Conservation (phyloP, 1,140 invertebrate species). For the Rhopalosiphum maidis region DNA sequence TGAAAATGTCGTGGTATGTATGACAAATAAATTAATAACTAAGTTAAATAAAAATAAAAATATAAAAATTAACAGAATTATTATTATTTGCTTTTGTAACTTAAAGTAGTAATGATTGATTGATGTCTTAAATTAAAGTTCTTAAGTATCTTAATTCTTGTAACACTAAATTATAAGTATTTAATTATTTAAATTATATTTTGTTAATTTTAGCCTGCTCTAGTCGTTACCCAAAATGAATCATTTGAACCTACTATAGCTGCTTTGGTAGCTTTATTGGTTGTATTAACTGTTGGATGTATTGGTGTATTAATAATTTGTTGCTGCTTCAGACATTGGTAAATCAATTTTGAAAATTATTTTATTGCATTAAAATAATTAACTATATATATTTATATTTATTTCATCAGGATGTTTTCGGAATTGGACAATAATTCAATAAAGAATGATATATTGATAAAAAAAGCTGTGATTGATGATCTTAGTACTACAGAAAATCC, state of each 20-base stretch:
- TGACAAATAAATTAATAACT: not conserved
- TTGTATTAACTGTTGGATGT: conserved; percentile 85
- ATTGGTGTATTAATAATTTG: conserved; percentile 87
- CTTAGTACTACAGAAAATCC: conserved; percentile 90
- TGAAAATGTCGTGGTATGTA: conserved; percentile 76
- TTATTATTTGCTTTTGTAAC: too few species aligned
- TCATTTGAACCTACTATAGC: conserved; percentile 84
- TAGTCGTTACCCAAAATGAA: conserved; percentile 63
- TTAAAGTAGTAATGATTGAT: not conserved
- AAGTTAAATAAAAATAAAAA: not conserved
- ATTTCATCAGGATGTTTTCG: conserved; percentile 46
- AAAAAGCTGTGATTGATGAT: conserved; percentile 82
- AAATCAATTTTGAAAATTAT: conserved; percentile 61
- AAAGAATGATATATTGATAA: conserved; percentile 81
- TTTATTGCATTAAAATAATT: not conserved
- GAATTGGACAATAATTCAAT: conserved; percentile 61
- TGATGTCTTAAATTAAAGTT: not conserved
- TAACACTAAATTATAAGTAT: not conserved
- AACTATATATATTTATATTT: not conserved
- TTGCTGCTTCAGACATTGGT: conserved; percentile 87
- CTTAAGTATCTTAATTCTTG: not conserved
- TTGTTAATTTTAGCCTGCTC: conserved; percentile 64
- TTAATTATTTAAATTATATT: not conserved
- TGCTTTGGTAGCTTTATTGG: conserved; percentile 82
- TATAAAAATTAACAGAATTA: too few species aligned